Base-by-base conservation (phyloP, 1,140 invertebrate species). In the Heliothis virescens region DNA sequence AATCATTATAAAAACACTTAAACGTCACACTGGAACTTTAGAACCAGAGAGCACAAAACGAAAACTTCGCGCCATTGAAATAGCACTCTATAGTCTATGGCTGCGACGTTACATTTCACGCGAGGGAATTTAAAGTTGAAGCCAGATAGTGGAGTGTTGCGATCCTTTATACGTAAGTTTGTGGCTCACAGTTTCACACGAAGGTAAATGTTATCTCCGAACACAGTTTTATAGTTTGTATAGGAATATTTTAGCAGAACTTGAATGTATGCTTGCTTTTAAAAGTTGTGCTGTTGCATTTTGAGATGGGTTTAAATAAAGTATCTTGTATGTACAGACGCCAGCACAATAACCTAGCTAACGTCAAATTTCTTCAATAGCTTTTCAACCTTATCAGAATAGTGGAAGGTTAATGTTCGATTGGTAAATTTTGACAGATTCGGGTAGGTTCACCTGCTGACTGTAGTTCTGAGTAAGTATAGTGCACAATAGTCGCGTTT, bases 141-240 rank as follows among this genome's bases (percentile, higher is more conserved):
- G 48, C 65, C 47, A 69, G 65, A 69, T 69, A 52, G 65, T 26
- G 48, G 12, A 69, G 65, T 69, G 48, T 69, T 69, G 65, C 65
- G 65, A 50, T 69, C 65, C 63, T 50, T 67, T 67, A 67, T 67
- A 52, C 63, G 63, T 67, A 69, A 69, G 47, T 69, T 69, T 69
- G 41, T 18, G 41, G 62, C 16, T 9, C 18, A 26, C 48, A 21
- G 48, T 69, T 69, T 69, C 65, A 69, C 65, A 21, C 47, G 11
- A 13, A 50, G 48, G 21, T 52, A 69, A 52, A 52, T 69, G 47
- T 52, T 69, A 69, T 69, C 65, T 41, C 13, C 18, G 10, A 26
- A 15, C 34, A 52, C 34, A 69, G 65, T 69, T 69, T 69, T 52
- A 52, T 52, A 29, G 47, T 69, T 29, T 29, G 65, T 52, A 69